Evolutionary conservation across 2,113 vertebrate species (phyloP), one percentile per base, ranked within the genome.

Genomic region (Aptenodytes patagonicus): DNA sequence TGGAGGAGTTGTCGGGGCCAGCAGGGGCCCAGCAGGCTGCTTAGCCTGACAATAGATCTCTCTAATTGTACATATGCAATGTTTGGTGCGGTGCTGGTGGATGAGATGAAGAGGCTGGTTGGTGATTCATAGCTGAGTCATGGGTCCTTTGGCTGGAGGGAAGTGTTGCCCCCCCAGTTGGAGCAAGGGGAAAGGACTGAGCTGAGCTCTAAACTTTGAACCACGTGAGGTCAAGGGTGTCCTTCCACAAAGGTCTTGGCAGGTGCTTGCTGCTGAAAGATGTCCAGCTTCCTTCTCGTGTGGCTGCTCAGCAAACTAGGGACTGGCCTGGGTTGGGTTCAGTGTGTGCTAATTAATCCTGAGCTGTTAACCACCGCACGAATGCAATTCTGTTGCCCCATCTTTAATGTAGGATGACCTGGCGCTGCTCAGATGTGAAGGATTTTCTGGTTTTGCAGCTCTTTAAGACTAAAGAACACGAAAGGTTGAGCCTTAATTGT

Each of bases 381-480:
- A 87, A 91, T 32, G 28, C 40, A 73, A 60, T 20, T 85, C 85
- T 77, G 36, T 75, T 78, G 88, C 58, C 68, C 66, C 22, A 14
- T 46, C 62, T 77, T 69, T 65, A 69, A 69, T 34, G 26, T 13
- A 68, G 54, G 31, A 54, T 92, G 90, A 72, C 79, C 66, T 61
- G 79, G 32, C 78, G 61, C 52, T 85, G 44, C 62, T 95, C 52
- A 31, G 24, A 58, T 83, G 18, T 6, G 20, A 94, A 78, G 47
- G 62, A 54, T 51, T 93, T 93, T 86, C 90, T 94, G 70, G 90
- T 88, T 95, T 88, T 92, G 49, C 86, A 88, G 79, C 71, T 94
- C 83, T 93, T 72, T 31, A 47, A 55, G 78, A 71, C 31, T 72
- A 40, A 89, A 73, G 76, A 83, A 87, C 42, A 55, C 75, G 66